Evolutionary conservation across 2,797 vertebrate species (phyloP).

Genomic region (Rousettus madagascariensis): DNA sequence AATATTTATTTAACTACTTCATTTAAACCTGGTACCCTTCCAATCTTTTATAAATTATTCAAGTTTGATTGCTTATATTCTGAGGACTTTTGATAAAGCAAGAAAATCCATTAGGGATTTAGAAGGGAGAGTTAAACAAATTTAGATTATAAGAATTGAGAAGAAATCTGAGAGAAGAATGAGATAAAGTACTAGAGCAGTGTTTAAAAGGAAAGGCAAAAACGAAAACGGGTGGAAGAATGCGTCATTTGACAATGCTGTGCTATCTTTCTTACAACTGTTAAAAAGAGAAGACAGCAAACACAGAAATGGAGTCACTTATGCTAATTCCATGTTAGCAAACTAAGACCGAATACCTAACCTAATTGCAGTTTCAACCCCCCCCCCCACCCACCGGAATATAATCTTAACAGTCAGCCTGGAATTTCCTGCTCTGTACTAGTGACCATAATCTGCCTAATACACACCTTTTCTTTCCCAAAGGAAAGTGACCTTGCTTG

Average conservation of each 20-base stretch:
- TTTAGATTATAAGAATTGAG: not conserved
- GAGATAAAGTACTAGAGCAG: not conserved
- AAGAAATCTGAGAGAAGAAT: not conserved
- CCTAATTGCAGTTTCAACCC: too few relatives aligned
- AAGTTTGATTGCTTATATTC: not conserved
- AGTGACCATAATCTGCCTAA: not conserved
- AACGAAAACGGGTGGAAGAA: not conserved
- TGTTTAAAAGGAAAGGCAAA: not conserved
- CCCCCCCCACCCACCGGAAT: not conserved
- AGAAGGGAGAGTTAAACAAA: not conserved
- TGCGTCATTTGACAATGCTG: fast-evolving
- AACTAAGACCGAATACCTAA: not conserved
- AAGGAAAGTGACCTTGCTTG: not conserved
- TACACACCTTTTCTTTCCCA: not conserved
- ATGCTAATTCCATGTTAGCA: not conserved
- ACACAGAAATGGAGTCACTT: not conserved
- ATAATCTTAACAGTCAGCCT: not conserved
- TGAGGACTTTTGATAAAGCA: not conserved
- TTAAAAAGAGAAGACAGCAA: not conserved
- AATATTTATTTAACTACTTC: not conserved
- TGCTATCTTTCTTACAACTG: not conserved
- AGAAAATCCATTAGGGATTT: not conserved
- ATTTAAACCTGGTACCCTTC: not conserved
- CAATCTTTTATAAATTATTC: not conserved
- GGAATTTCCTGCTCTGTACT: not conserved